These are phyloP conservation scores for Oreochromis niloticus DNA, from an alignment of 2,113 vertebrate species.

Conservation along the genomic window DNA sequence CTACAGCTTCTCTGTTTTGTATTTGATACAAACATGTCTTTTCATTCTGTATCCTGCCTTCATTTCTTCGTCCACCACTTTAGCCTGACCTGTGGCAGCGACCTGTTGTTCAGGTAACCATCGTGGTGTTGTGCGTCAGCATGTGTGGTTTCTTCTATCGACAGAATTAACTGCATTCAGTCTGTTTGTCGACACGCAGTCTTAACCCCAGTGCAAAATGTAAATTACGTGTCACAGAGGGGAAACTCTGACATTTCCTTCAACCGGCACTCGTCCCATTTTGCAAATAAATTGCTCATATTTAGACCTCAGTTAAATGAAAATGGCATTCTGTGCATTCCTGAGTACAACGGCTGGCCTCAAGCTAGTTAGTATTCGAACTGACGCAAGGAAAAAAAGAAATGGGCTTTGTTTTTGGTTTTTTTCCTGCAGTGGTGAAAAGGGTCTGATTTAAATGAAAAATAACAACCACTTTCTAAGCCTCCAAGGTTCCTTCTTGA, in stretches of 20 bases:
- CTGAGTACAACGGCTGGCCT: not conserved
- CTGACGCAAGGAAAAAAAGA: not conserved
- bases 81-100: constrained; percentile 51
- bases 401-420: not conserved
- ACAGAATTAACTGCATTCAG: not conserved
- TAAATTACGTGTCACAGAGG: not conserved
- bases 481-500: not conserved
- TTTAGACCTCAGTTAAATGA: not conserved
- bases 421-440: not conserved
- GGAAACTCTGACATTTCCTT: not conserved
- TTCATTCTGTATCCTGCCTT: constrained; percentile 1
- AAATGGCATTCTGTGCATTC: not conserved
- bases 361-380: not conserved
- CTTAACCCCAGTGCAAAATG: not conserved
- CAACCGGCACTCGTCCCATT: not conserved
- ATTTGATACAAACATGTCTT: not conserved
- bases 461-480: not conserved
- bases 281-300: not conserved
- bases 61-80: not conserved
- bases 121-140: constrained; percentile 12
- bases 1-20: not conserved
- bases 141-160: not conserved
- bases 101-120: constrained; percentile 52
- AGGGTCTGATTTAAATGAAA: not conserved
- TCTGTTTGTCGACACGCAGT: not conserved